Evolutionary conservation across 2,888 invertebrate species (phyloP).

Genomic region (Eupithecia pulchellata): DNA sequence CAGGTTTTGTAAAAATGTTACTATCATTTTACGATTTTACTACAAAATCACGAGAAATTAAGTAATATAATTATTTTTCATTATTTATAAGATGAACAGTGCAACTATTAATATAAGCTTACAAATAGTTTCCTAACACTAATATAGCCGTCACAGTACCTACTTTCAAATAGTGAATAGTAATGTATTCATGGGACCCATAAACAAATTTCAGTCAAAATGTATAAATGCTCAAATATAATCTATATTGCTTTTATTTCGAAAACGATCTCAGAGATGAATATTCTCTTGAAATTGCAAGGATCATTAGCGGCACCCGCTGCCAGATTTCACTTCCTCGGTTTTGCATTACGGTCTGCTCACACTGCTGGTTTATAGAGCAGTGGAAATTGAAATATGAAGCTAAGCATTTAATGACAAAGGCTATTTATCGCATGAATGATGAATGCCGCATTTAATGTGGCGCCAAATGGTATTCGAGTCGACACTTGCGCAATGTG

Average conservation of each 20-base stretch:
- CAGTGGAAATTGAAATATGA: neutral
- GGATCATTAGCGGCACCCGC: conserved; percentile 22
- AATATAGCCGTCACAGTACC: too few species aligned
- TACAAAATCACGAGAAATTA: neutral
- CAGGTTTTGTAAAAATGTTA: neutral
- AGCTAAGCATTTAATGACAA: neutral
- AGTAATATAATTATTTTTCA: neutral
- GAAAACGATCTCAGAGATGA: conserved; percentile 11
- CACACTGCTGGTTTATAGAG: conserved; percentile 3
- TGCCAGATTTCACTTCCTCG: conserved; percentile 18
- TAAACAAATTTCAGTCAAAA: neutral
- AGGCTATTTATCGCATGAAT: neutral
- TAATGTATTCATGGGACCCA: neutral
- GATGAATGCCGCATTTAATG: neutral
- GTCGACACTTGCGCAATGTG: neutral
- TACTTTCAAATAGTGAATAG: neutral
- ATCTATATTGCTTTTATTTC: conserved; percentile 13
- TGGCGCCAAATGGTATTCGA: neutral
- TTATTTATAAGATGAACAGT: neutral
- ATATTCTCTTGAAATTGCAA: conserved; percentile 23
- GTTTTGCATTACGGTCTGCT: conserved; percentile 9
- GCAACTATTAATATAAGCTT: neutral
- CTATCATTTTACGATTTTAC: neutral
- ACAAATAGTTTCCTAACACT: neutral
- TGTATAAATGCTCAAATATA: neutral